Conservation (phyloP, 2,797 vertebrate genomes). For the Eurystomus glaucurus region DNA sequence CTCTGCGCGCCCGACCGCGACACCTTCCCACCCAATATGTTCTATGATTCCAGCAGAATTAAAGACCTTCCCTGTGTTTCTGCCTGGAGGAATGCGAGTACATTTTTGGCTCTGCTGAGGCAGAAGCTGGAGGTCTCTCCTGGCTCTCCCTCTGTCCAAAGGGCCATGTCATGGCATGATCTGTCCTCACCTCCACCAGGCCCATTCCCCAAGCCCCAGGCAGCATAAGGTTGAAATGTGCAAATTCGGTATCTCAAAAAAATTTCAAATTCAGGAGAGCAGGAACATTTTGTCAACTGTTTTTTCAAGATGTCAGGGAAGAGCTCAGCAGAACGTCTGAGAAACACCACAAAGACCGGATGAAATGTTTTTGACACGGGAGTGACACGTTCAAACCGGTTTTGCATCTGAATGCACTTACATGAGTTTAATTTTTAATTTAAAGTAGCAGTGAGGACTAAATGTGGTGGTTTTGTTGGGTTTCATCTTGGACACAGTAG, state of each 20-base stretch:
- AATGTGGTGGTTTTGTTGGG: neutral
- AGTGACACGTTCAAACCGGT: neutral
- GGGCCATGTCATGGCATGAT: fast-evolving
- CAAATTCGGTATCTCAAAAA: neutral
- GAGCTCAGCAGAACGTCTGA: neutral
- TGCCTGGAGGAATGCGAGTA: neutral
- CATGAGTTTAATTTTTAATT: neutral
- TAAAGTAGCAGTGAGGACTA: neutral
- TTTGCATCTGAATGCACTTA: neutral
- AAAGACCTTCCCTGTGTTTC: neutral
- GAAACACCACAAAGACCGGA: neutral
- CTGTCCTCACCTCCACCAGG: neutral
- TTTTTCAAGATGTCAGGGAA: neutral
- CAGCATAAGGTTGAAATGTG: neutral
- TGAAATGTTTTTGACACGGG: neutral
- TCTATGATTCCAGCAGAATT: neutral
- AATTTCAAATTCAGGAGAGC: neutral
- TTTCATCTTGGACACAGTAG: no score
- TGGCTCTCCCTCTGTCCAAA: neutral
- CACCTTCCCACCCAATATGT: no score
- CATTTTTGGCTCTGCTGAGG: neutral
- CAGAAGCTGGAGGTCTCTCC: neutral
- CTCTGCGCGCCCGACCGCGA: no score
- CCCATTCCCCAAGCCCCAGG: no score
- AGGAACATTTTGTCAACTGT: neutral